Evolutionary conservation across 2,113 vertebrate species (phyloP).

Genomic region (Pelvicachromis taeniatus): DNA sequence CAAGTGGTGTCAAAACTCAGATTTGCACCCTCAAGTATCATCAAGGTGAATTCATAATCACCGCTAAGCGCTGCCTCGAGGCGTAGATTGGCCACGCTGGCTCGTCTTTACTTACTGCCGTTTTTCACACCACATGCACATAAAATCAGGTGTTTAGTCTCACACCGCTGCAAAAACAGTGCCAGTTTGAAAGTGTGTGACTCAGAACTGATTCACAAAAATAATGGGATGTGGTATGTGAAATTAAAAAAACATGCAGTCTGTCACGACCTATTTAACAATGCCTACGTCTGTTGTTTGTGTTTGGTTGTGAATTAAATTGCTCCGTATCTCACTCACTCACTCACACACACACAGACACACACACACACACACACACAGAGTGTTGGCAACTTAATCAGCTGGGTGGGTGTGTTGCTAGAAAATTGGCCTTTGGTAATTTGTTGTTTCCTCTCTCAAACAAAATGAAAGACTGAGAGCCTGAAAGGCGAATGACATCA

Average conservation of each 20-base stretch:
- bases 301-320: conserved; percentile 3
- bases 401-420: neutral
- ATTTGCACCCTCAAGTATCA: neutral
- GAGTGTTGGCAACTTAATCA: neutral
- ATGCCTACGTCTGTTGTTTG: neutral
- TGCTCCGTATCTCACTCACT: neutral
- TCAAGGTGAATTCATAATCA: neutral
- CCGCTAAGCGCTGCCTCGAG: neutral
- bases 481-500: neutral
- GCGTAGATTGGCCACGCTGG: neutral
- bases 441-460: conserved; percentile 24
- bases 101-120: neutral
- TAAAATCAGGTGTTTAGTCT: neutral
- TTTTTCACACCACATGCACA: neutral
- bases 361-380: neutral
- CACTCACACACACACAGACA: neutral
- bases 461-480: neutral
- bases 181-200: neutral
- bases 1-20: neutral
- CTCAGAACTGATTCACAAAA: neutral
- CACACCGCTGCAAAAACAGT: neutral
- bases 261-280: neutral
- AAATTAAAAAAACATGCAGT: neutral
- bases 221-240: neutral
- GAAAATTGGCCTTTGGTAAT: neutral